Base-by-base conservation (phyloP, 2,888 invertebrate genomes). In the Caenorhabditis plicata region DNA sequence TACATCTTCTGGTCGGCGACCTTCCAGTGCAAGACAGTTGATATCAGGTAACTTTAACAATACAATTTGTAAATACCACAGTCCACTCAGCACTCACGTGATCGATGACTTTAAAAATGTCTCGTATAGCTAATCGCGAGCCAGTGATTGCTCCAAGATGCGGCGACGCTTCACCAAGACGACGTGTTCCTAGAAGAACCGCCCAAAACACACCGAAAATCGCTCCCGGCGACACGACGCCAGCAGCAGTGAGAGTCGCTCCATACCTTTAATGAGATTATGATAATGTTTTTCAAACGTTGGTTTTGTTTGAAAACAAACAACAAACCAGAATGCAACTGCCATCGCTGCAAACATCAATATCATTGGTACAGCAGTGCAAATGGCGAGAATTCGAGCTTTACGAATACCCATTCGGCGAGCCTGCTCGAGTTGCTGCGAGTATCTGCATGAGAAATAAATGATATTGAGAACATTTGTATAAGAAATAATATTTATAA, bases 131-230 rank as follows among this genome's bases (percentile, higher is more conserved):
- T 0, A 90, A 90, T 73, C 87, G 87, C 0, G 91, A 90, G 23
- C 87, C 86, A 0, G 89, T 87, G 71, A 92, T 88, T 8, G 88
- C 87, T 80, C 89, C 89, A 78, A 91, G 86, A 55, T 89, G 87
- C 0, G 91, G 91, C 1, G 90, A 87, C 0, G 89, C 88, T 81
- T 89, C 88, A n/a, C 90, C 91, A 55, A 92, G 72, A 5, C 83
- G 81, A 67, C 83, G 81, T 5, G 83, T 81, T 5, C 82, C 83
- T 23, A 82, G 77, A 4, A 71, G 50, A 20, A 75, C 71, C 3
- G 73, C 62, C 75, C 75, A 75, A 51, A 75, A 75, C 13, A 74
- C 71, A 31, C 67, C 75, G 26, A 74, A 73, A 3, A 75, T 67
- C n/a, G 69, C 68, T 38, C 75, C 75, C 3, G 71, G 55, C 1